Conservation (phyloP, 2,797 vertebrate genomes). For the Prionace glauca region DNA sequence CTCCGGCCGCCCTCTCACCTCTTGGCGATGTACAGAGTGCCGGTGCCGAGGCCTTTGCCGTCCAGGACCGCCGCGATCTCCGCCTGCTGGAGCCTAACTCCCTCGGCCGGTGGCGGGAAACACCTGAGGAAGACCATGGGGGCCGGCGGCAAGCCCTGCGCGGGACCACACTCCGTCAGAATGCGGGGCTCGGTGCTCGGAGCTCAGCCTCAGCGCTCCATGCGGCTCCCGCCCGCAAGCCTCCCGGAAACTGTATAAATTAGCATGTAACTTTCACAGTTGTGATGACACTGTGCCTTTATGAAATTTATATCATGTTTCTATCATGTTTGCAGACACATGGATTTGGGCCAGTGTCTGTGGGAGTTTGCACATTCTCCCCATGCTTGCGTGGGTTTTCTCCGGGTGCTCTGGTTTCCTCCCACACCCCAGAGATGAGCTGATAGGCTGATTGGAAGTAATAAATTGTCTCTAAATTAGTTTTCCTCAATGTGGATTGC, state of each 20-base stretch:
- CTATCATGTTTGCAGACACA: too few species aligned
- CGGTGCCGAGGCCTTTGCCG: conserved; percentile 72
- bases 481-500: too few species aligned
- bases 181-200: neutral
- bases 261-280: neutral
- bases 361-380: too few species aligned
- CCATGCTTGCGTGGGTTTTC: too few species aligned
- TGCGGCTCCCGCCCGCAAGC: neutral
- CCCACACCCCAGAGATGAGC: too few species aligned
- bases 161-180: neutral
- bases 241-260: neutral
- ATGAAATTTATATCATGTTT: too few species aligned
- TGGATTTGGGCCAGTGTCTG: too few species aligned
- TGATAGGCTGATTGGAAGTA: too few species aligned
- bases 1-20: conserved; percentile 62
- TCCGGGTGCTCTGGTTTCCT: too few species aligned
- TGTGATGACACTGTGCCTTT: too few species aligned
- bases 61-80: conserved; percentile 80
- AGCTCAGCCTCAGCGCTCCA: neutral
- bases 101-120: conserved; percentile 72
- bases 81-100: conserved; percentile 74
- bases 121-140: conserved; percentile 75
- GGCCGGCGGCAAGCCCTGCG: neutral
- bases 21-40: conserved; percentile 82
- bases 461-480: too few species aligned